phyloP scores from a whole-genome alignment of 2,888 invertebrate species.

The Drosophila neotestacea region DNA sequence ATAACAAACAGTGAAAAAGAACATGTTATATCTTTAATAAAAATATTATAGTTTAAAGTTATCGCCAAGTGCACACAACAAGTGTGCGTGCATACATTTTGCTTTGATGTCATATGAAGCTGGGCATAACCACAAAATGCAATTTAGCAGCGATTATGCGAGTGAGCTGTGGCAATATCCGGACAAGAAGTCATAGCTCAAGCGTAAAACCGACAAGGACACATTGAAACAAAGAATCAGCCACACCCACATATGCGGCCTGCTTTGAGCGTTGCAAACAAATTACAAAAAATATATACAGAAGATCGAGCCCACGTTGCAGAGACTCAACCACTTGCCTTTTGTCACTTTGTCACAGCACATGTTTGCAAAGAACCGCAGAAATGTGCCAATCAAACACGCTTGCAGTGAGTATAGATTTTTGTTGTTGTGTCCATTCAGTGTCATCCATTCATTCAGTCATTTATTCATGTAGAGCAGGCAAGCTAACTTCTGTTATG shows the following conservation, averaged over 20 bases:
- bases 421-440: slow-evolving; percentile 15
- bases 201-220: slow-evolving; percentile 66
- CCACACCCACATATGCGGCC: slow-evolving; percentile 12
- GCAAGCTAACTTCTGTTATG: slow-evolving; percentile 42
- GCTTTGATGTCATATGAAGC: slow-evolving; percentile 24
- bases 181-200: slow-evolving; percentile 50
- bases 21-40: background rate
- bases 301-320: slow-evolving; percentile 19
- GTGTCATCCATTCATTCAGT: slow-evolving; percentile 33
- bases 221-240: slow-evolving; percentile 30
- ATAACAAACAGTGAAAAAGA: slow-evolving; percentile 5
- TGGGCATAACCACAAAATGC: slow-evolving; percentile 64
- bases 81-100: background rate
- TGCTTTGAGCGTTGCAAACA: slow-evolving; percentile 36
- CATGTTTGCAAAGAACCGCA: slow-evolving; percentile 44
- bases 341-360: slow-evolving; percentile 20
- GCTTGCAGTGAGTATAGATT: slow-evolving; percentile 12
- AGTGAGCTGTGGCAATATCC: slow-evolving; percentile 45
- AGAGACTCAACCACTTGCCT: slow-evolving; percentile 34
- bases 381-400: slow-evolving; percentile 43
- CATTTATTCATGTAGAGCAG: slow-evolving; percentile 33
- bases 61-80: slow-evolving; percentile 3
- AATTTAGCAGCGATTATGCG: slow-evolving; percentile 57
- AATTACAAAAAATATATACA: slow-evolving; percentile 45
- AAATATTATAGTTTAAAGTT: slow-evolving; percentile 24